Evolutionary conservation across 2,888 invertebrate species (phyloP).

Genomic region (Pterostichus madidus): DNA sequence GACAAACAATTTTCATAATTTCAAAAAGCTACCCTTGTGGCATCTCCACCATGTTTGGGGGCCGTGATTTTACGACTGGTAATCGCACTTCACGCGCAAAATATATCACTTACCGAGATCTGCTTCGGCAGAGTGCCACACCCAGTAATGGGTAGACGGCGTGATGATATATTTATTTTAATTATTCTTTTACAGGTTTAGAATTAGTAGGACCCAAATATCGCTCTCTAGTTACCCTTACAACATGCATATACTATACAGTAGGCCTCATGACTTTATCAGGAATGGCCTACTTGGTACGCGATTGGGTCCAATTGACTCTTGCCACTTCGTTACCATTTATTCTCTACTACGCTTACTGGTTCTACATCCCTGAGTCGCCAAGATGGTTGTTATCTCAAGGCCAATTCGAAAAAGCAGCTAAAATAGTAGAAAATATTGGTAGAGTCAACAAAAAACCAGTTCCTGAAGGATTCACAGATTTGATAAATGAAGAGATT

Average conservation of each 20-base stretch:
- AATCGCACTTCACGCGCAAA: too few relatives aligned
- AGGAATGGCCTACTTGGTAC: conserved; percentile 89
- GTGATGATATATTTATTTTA: too few relatives aligned
- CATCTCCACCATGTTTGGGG: too few relatives aligned
- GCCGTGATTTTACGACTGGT: too few relatives aligned
- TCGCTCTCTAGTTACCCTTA: conserved; percentile 93
- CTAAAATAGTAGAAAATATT: conserved; percentile 87
- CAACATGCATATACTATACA: conserved; percentile 95
- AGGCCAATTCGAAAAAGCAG: conserved; percentile 90
- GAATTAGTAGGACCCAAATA: conserved; percentile 95
- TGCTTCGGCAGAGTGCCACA: too few relatives aligned
- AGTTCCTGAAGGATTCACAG: conserved; percentile 85
- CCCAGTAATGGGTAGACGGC: too few relatives aligned
- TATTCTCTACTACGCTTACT: conserved; percentile 89
- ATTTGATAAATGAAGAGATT: conserved; percentile 11
- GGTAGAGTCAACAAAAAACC: conserved; percentile 89
- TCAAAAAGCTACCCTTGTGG: too few relatives aligned
- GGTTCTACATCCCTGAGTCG: conserved; percentile 93
- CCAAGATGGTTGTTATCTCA: conserved; percentile 92
- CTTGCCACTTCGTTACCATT: conserved; percentile 92
- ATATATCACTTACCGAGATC: too few relatives aligned
- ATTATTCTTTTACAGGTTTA: conserved; percentile 84
- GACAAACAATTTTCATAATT: neutral
- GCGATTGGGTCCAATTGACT: conserved; percentile 91
- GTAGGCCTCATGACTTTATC: conserved; percentile 91